A percentile compares a stretch with the other conserved stretches of the same genome.
Evolutionary conservation across 2,888 invertebrate species (phyloP).

Genomic region (Erebia ligea): DNA sequence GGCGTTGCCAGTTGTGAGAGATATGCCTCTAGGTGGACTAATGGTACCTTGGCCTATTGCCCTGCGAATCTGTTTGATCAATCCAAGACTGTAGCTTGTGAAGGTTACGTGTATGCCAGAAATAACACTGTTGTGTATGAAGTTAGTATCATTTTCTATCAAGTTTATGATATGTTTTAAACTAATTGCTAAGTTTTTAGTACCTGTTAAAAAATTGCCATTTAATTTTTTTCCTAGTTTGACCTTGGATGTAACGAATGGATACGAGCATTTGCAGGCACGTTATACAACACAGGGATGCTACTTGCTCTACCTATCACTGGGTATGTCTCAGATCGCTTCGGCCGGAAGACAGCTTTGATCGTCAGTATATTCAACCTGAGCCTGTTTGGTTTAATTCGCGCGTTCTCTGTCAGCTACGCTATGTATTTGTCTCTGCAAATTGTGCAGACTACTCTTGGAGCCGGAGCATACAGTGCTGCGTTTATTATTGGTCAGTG

Average conservation of each 20-base stretch:
- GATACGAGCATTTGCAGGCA: conserved; percentile 86
- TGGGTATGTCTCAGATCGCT: conserved; percentile 85
- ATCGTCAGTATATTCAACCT: conserved; percentile 59
- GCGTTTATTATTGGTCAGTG: conserved; percentile 69
- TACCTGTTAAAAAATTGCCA: too few species aligned
- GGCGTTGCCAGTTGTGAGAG: conserved; percentile 69
- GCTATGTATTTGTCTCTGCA: conserved; percentile 79
- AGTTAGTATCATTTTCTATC: conserved; percentile 50
- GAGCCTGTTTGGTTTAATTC: conserved; percentile 74
- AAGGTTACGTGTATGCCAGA: conserved; percentile 60
- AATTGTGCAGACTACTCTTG: conserved; percentile 77
- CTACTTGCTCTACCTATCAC: conserved; percentile 84
- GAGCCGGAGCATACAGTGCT: conserved; percentile 82
- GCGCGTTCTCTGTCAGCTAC: conserved; percentile 82
- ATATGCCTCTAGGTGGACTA: conserved; percentile 51
- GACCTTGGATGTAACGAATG: conserved; percentile 83
- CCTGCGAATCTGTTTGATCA: conserved; percentile 56
- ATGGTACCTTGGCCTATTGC: conserved; percentile 55
- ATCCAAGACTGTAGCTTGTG: conserved; percentile 48
- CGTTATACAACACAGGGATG: conserved; percentile 85
- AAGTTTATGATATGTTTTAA: not conserved
- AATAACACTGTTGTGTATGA: conserved; percentile 68
- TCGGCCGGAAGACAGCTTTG: conserved; percentile 67
- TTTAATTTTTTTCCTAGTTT: conserved; percentile 66
- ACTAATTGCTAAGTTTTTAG: too few species aligned